Evolutionary conservation across 1,140 invertebrate genomes (phyloP).

Genomic region (Achroia grisella): DNA sequence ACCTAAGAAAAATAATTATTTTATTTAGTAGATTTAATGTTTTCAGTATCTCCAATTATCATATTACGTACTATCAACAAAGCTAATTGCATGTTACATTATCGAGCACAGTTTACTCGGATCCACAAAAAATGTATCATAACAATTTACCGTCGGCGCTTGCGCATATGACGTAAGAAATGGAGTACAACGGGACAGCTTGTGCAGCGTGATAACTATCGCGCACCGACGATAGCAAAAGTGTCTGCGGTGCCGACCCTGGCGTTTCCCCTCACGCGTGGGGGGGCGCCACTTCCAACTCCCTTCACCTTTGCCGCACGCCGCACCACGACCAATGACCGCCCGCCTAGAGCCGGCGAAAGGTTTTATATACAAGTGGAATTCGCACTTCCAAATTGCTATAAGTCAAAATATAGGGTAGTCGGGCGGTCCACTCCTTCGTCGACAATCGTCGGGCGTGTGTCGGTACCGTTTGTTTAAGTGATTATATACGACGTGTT

Average conservation of each 20-base stretch:
- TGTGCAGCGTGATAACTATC: constrained; percentile 41
- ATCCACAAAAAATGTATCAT: constrained; percentile 2
- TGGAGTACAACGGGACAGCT: constrained; percentile 30
- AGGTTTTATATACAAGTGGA: constrained; percentile 74
- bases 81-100: neutral
- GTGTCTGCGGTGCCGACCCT: constrained; percentile 57
- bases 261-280: constrained; percentile 34
- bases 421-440: constrained; percentile 64
- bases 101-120: neutral
- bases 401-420: constrained; percentile 75
- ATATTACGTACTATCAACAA: too few relatives aligned
- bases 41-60: too few relatives aligned
- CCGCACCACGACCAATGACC: constrained; percentile 56
- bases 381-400: constrained; percentile 68
- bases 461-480: constrained; percentile 20
- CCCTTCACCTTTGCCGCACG: constrained; percentile 61
- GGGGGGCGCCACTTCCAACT: constrained; percentile 55
- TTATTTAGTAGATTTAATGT: neutral
- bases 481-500: constrained; percentile 26
- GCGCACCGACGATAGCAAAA: constrained; percentile 60
- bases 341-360: constrained; percentile 62
- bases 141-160: constrained; percentile 2
- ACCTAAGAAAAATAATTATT: neutral
- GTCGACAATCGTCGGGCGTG: constrained; percentile 29
- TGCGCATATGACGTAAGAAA: constrained; percentile 25